These are phyloP conservation scores for Astropecten irregularis DNA, from an alignment of 53 echinoderm and acorn worm species.

Conservation along the genomic window DNA sequence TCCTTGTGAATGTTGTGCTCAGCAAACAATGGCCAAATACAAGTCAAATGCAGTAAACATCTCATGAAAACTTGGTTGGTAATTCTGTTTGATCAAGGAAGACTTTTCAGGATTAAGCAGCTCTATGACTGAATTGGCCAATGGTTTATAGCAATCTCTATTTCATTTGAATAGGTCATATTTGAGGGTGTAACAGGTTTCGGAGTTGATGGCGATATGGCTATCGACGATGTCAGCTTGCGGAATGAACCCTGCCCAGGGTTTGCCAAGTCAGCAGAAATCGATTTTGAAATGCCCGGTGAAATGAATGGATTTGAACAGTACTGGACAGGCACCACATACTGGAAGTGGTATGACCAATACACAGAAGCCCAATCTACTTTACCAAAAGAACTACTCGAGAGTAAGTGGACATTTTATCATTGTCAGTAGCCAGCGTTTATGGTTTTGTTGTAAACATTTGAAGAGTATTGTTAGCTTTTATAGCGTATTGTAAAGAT, in stretches of 20 bases:
- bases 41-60: too few relatives aligned
- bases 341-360: slow-evolving; percentile 53
- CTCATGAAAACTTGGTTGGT: too few relatives aligned
- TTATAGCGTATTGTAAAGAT: too few relatives aligned
- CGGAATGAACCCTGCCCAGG: slow-evolving; percentile 73
- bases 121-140: too few relatives aligned
- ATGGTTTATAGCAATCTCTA: too few relatives aligned
- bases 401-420: not conserved
- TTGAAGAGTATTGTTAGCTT: too few relatives aligned
- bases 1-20: too few relatives aligned
- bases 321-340: not conserved
- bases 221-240: slow-evolving; percentile 80
- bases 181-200: slow-evolving; percentile 64
- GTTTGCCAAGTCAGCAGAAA: slow-evolving; percentile 56
- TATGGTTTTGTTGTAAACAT: too few relatives aligned
- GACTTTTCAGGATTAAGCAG: too few relatives aligned
- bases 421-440: too few relatives aligned
- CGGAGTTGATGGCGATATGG: slow-evolving; percentile 67
- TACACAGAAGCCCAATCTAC: not conserved
- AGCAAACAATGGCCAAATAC: too few relatives aligned
- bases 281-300: slow-evolving; percentile 68
- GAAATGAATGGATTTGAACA: slow-evolving; percentile 41
- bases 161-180: slow-evolving; percentile 62
- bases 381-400: not conserved
- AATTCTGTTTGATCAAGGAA: too few relatives aligned